Base-by-base conservation (phyloP, 2,888 invertebrate genomes). In the Anoplius nigerrimus region DNA sequence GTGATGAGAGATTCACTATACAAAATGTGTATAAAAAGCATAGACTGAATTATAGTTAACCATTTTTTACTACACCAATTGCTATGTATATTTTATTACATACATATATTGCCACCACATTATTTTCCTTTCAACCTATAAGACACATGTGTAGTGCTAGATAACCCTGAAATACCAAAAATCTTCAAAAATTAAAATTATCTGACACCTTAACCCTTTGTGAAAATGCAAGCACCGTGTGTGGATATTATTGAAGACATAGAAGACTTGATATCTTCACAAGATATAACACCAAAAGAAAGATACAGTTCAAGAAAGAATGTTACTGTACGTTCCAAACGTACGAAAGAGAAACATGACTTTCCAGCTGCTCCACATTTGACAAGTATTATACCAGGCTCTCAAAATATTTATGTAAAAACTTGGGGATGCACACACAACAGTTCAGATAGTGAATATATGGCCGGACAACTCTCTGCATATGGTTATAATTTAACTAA, bases 361-460 rank as follows among this genome's bases (percentile, higher is more conserved):
- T 42, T 72, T 2, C 80, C 75, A 0, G 72, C 80, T n/a, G 72
- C 80, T 22, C 76, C 80, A 5, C 69, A 75, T 6, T 67, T 84
- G 21, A 74, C 82, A 0, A 90, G 90, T 67, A 81, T 89, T 67
- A 89, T 92, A 80, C 90, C 91, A 85, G 96, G 97, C 0, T 95
- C 95, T 0, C 91, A 92, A 72, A 84, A 77, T 0, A 81, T 87
- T 61, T 87, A 82, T 53, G 92, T 98, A 0, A 97, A 97, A 89
- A 98, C 98, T 66, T 98, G 98, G 98, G 98, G 98, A 3, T 99
- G 98, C 88, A 95, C 98, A 0, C 99, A 99, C 90, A 99, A 99
- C 89, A 98, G 94, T 87, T 98, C 98, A 0, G 99, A 99, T 88
- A 95, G 97, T 0, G 99, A 99, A 90, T 99, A 99, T 87, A 99